A percentile compares a stretch with the other conserved stretches of the same genome.
These are phyloP conservation scores for Slavum lentiscoides DNA, from an alignment of 2,888 invertebrate genomes.

Conservation along the genomic window DNA sequence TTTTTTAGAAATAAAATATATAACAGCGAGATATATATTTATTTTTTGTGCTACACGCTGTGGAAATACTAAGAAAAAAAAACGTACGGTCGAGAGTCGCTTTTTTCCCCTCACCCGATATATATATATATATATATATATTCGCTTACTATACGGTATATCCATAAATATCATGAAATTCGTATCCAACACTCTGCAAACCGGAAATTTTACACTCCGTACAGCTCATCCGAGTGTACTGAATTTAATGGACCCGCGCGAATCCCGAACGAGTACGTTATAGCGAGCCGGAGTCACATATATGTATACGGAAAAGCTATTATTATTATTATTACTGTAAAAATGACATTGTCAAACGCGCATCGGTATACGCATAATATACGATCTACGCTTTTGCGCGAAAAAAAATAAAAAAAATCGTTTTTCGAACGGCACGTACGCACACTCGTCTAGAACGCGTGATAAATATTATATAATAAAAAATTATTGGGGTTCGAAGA, in stretches of 20 bases:
- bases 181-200: neutral
- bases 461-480: too few species aligned
- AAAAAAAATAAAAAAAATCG: too few species aligned
- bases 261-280: neutral
- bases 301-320: neutral
- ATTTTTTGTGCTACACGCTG: neutral
- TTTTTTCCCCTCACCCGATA: neutral
- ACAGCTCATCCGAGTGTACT: neutral
- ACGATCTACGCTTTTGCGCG: too few species aligned
- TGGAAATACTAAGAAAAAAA: neutral
- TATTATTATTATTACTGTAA: constrained; percentile 14
- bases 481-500: too few species aligned
- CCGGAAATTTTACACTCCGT: constrained; percentile 29
- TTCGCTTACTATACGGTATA: neutral
- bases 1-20: too few species aligned
- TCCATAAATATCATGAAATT: constrained; percentile 20
- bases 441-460: too few species aligned
- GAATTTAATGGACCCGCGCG: neutral
- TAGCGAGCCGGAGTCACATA: too few species aligned
- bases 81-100: constrained; percentile 10
- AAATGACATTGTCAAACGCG: neutral
- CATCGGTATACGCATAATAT: too few species aligned
- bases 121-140: neutral
- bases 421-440: too few species aligned
- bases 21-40: too few species aligned